Base-by-base conservation (phyloP, 2,888 invertebrate genomes). In the Bellardia bayeri region DNA sequence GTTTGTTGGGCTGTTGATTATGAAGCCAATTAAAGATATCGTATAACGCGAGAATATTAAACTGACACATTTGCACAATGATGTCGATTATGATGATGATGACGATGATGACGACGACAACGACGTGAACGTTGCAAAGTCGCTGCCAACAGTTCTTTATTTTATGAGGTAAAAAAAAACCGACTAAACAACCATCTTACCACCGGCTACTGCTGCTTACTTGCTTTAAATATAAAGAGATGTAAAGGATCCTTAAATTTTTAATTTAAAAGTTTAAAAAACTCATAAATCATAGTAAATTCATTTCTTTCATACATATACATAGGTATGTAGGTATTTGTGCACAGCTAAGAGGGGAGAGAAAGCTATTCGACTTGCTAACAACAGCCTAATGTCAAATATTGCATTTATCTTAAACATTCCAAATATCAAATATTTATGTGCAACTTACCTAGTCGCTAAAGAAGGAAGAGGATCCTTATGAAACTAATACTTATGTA, bases 11-110 rank as follows among this genome's bases (percentile, higher is more conserved):
- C 42, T 82, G 87, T 89, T 89, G 89, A 90, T 90, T 90, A 91
- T 90, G 90, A 91, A 91, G 90, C 90, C 92, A 92, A 92, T 92
- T 92, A 92, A 91, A 89, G 89, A 90, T 91, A 90, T 91, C 89
- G 89, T 82, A 90, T 89, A 90, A 87, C 90, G 88, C 86, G 79
- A 89, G 88, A 89, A 89, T 90, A 90, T 89, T 89, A 87, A 89
- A 89, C 88, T 85, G 89, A 88, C 89, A 89, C 88, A 82, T 88
- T 88, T 85, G 85, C 85, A 82, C 85, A 87, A 79, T 71, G 75
- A 79, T 58, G 85, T 58, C 64, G 82, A 81, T 85, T 79, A 80
- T 79, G 75, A 74, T 63, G 69, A 58, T 37, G 75, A 76, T 37
- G 54, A 63, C 4, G 33, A 58, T 2, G 30, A 58, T 14, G 56